Evolutionary conservation across 2,888 invertebrate species (phyloP), one percentile per base, ranked within the genome.

Genomic region (Dendrolimus houi): DNA sequence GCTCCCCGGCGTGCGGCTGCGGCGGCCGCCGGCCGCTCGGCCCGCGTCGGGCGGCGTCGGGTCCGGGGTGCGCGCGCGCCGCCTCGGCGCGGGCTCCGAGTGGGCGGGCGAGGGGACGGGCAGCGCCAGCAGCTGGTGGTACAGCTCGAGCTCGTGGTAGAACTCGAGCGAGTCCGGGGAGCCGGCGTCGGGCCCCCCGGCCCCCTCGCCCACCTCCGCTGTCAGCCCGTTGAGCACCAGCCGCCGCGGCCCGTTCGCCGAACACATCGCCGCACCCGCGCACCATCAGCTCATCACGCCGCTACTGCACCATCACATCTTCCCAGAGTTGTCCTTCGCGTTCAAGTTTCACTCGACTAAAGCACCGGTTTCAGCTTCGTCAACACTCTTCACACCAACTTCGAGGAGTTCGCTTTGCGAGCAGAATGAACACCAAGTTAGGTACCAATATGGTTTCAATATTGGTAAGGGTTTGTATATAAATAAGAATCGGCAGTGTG

Each of bases 161-260:
- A 82, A 85, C 71, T 83, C 84, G 57, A 72, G 71, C 56, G 76
- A 78, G 74, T 81, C 81, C 47, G 85, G 78, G 61, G 79, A 76
- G 63, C 68, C 69, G 8, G 66, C 71, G 56, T 61, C 66, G 58
- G 60, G 62, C 54, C 55, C 64, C 56, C 41, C 58, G 66, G 62
- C 58, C 47, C 63, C 72, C 57, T 70, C 76, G 61, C 75, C 68
- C 68, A 82, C 84, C 75, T 87, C 86, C 65, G 87, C 87, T 70
- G 87, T 87, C 58, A 87, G 77, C 55, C 87, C 88, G 75, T 89
- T 88, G 57, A 89, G 80, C 69, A 87, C 88, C 64, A 88, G 82
- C 67, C 87, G 81, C 62, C 85, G 81, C 63, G 77, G 71, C 71
- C 72, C 71, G 75, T 74, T 75, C 64, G 62, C 57, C 64, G 59